phyloP scores from a whole-genome alignment of 2,888 invertebrate species.

The Lasioglossum malachurum region DNA sequence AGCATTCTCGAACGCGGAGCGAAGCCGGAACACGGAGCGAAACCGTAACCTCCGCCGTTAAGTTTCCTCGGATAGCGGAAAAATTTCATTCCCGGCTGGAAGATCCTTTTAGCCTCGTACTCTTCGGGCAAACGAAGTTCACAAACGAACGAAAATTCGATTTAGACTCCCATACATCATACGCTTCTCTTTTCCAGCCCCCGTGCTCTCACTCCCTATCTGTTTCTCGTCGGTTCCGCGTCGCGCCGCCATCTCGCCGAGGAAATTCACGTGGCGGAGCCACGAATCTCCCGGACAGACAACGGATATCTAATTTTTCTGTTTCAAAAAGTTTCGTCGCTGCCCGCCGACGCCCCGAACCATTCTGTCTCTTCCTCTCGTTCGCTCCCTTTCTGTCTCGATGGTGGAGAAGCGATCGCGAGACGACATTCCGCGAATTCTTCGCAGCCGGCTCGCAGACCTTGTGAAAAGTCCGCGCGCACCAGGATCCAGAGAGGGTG shows the following conservation, averaged over 20 bases:
- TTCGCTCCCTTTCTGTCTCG: neutral
- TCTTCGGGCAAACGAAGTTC: slow-evolving; percentile 78
- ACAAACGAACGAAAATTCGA: slow-evolving; percentile 82
- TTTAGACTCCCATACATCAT: slow-evolving; percentile 80
- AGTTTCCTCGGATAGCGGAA: slow-evolving; percentile 71
- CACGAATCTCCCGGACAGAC: slow-evolving; percentile 67
- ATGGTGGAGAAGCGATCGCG: slow-evolving; percentile 33
- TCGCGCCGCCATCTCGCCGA: slow-evolving; percentile 42
- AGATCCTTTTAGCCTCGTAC: slow-evolving; percentile 76
- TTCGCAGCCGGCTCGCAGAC: slow-evolving; percentile 32
- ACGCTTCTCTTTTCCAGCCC: slow-evolving; percentile 62
- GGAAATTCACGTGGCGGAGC: slow-evolving; percentile 71
- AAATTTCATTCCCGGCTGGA: slow-evolving; percentile 74
- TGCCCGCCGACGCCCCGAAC: neutral
- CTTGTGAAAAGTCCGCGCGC: slow-evolving; percentile 52
- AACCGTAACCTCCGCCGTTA: slow-evolving; percentile 74
- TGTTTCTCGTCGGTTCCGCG: slow-evolving; percentile 26
- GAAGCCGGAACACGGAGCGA: slow-evolving; percentile 49
- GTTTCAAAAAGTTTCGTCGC: slow-evolving; percentile 75
- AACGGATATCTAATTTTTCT: slow-evolving; percentile 79
- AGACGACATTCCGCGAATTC: slow-evolving; percentile 73
- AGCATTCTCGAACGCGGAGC: slow-evolving; percentile 38
- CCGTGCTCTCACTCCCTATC: slow-evolving; percentile 31
- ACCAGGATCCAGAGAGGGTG: slow-evolving; percentile 13
- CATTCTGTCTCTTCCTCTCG: neutral